Evolutionary conservation across 2,113 vertebrate species (phyloP).

Genomic region (Glaucomys volans): DNA sequence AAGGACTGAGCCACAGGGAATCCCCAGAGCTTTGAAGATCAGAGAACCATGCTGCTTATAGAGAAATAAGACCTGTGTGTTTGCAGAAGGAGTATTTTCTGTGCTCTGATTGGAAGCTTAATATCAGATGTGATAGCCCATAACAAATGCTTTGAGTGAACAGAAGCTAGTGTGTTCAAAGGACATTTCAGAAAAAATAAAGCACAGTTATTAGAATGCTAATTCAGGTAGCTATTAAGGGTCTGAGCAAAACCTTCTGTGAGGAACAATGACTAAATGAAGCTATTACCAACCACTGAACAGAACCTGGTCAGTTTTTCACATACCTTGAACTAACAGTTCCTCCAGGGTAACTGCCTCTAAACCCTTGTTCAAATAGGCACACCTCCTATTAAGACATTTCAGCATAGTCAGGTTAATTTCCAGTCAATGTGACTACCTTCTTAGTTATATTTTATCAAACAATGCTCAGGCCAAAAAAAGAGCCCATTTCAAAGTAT

Average conservation of each 20-base stretch:
- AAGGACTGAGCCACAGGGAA: neutral
- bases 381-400: neutral
- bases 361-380: neutral
- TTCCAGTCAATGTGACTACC: neutral
- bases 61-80: neutral
- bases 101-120: neutral
- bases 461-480: neutral
- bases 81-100: neutral
- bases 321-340: neutral
- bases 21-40: neutral
- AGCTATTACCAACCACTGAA: neutral
- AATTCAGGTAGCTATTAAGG: neutral
- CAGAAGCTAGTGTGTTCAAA: neutral
- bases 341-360: neutral
- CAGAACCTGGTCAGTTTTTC: neutral
- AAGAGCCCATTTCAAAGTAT: neutral
- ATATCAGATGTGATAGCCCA: neutral
- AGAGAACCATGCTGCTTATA: neutral
- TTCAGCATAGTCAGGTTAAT: neutral
- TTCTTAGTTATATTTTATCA: neutral
- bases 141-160: neutral
- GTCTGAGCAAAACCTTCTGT: neutral
- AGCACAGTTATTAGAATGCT: neutral
- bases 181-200: neutral
- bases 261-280: neutral